A percentile compares a stretch with the other conserved stretches of the same genome.
Conservation (phyloP, 2,888 invertebrate species). For the Gastrophysa polygoni region DNA sequence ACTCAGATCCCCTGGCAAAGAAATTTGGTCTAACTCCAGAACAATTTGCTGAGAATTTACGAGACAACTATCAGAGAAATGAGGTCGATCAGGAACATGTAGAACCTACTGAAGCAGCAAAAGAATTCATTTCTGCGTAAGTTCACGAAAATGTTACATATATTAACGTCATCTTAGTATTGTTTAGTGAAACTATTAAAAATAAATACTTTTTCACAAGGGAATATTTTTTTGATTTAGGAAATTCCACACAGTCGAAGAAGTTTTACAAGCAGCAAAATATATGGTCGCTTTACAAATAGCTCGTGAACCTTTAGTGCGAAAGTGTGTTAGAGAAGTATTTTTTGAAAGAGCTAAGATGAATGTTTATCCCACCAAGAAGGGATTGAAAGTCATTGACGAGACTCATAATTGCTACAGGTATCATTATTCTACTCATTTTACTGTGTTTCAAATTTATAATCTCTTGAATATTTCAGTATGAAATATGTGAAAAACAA, state of each 20-base stretch:
- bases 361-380: conserved; percentile 81
- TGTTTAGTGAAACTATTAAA: too few species aligned
- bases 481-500: conserved; percentile 93
- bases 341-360: conserved; percentile 89
- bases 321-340: conserved; percentile 83
- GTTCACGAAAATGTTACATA: too few species aligned
- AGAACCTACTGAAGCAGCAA: conserved; percentile 83
- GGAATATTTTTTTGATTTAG: conserved; percentile 47
- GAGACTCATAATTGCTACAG: conserved; percentile 87
- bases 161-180: too few species aligned
- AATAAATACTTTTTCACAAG: too few species aligned
- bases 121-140: conserved; percentile 70
- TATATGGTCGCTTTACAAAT: conserved; percentile 95
- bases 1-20: conserved; percentile 82
- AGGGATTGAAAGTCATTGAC: conserved; percentile 93
- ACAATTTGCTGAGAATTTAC: conserved; percentile 94
- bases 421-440: conserved; percentile 48
- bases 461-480: conserved; percentile 57
- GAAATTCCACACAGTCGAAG: conserved; percentile 74
- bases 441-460: too few species aligned
- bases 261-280: conserved; percentile 87
- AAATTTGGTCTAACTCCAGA: conserved; percentile 93
- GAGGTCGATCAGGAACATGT: conserved; percentile 92
- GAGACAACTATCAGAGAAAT: conserved; percentile 93
- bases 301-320: conserved; percentile 87